Base-by-base conservation (phyloP, 2,113 vertebrate genomes). In the Miniopterus natalensis region DNA sequence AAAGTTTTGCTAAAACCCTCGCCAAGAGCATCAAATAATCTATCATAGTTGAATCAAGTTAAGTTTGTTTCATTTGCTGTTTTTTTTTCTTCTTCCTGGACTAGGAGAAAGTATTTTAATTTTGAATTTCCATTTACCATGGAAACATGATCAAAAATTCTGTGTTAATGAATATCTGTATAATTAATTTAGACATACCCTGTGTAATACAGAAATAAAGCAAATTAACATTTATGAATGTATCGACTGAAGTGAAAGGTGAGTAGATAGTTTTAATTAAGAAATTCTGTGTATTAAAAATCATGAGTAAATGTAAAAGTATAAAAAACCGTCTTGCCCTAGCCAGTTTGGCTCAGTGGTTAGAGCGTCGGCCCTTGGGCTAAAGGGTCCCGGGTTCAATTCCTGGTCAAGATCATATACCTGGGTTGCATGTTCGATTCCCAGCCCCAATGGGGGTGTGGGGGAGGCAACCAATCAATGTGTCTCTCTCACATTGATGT, bases 91-190 rank as follows among this genome's bases (percentile, higher is more conserved):
- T 96, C 96, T 97, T 97, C 85, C 96, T 97, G 96, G 96, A 97
- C 96, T 97, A 97, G 96, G 96, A 97, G 78, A 97, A 88, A 97
- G 92, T 98, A 95, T 97, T 97, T 97, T 97, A 95, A 96, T 97
- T 98, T 98, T 98, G 95, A 94, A 97, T 97, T 97, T 98, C 97
- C 95, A 96, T 96, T 98, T 96, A 96, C 95, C 96, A 97, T 98
- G 96, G 97, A 98, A 98, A 97, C 94, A 97, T 98, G 96, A 96
- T 87, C 74, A 97, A 97, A 97, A 96, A 95, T 97, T 97, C 95
- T 97, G 87, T 96, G 88, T 97, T 98, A 97, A 96, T 97, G 96
- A 97, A 96, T 98, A 94, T 97, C 92, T 95, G 79, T 98, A 95
- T 98, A 97, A 98, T 97, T 98, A 97, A 97, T 97, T 98, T 97